Evolutionary conservation across 2,113 vertebrate genomes (phyloP), one percentile per base, ranked within the genome.

Genomic region (Spea multiplicata): DNA sequence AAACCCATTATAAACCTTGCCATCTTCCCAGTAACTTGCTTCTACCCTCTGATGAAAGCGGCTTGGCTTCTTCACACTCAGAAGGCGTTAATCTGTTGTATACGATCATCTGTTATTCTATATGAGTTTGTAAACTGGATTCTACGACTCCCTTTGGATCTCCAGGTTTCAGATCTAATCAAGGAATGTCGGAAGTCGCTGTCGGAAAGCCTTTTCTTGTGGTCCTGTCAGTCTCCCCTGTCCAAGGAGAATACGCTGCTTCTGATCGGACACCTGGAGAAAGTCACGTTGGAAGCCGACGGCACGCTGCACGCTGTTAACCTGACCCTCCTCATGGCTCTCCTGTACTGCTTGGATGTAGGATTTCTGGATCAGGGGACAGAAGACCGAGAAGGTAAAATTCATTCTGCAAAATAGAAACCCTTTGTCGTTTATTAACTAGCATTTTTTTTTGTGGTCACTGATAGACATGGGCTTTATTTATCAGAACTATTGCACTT

Each of bases 141-240:
- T 30, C 30, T 30, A 53, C 10, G 50, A 12, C 10, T 66, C 5
- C 17, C 12, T 16, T 48, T 50, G 45, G 44, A 6, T 44, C 67
- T 73, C 13, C 83, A 99, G 97, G 97, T 99, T 81, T 91, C 94
- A 14, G 96, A 97, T 83, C 92, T 99, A 80, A 96, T 99, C 86
- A 97, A 94, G 85, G 97, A 99, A 74, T 94, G 94, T 81, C 89
- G 93, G 7, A 95, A 96, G 81, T 93, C 96, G 10, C 86, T 99
- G 76, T 96, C 96, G 66, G 96, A 98, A 84, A 94, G 96, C 83
- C 89, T 99, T 52, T 99, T 98, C 88, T 91, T 91, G 44, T 99
- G 97, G 97, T 92, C 96, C n/a, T 99, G 97, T 84, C 97, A 99
- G 81, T 96, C 96, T 3, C 93, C 96, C 0, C 89, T 99, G 73